phyloP scores from a whole-genome alignment of 35 echinoderm and acorn worm genomes.

The Anneissia japonica region DNA sequence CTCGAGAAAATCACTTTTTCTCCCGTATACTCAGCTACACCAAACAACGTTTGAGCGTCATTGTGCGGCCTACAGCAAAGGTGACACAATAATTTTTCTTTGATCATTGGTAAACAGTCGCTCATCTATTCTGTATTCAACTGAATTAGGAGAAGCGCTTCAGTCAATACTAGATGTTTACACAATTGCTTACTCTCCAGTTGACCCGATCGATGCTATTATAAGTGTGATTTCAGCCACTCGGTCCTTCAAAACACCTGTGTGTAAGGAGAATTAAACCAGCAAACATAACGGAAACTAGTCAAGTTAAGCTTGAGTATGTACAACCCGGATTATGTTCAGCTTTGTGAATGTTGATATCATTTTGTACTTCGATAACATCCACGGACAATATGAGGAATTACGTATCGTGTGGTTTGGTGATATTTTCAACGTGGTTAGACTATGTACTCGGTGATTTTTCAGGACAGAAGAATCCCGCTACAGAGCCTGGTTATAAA shows the following conservation, averaged over 20 bases:
- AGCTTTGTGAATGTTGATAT: not conserved
- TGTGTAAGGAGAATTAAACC: too few species aligned
- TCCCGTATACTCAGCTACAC: not conserved
- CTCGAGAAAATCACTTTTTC: not conserved
- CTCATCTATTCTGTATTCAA: not conserved
- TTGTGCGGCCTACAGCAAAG: not conserved
- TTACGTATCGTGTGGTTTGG: not conserved
- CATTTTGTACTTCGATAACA: not conserved
- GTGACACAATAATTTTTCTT: not conserved
- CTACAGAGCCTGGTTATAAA: conserved; percentile 27
- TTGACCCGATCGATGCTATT: not conserved
- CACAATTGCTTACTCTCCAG: not conserved
- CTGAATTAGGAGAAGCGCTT: not conserved
- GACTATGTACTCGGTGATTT: not conserved
- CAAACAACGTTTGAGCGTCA: not conserved
- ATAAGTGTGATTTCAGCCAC: not conserved
- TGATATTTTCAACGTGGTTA: not conserved
- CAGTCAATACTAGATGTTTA: not conserved
- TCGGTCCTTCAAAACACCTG: too few species aligned
- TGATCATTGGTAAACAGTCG: not conserved
- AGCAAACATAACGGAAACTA: too few species aligned
- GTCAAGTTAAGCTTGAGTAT: too few species aligned
- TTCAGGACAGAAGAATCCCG: not conserved
- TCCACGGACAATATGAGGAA: not conserved
- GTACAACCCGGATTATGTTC: not conserved